These are phyloP conservation scores for Chironomus riparius DNA, from an alignment of 2,888 invertebrate species.

Conservation along the genomic window DNA sequence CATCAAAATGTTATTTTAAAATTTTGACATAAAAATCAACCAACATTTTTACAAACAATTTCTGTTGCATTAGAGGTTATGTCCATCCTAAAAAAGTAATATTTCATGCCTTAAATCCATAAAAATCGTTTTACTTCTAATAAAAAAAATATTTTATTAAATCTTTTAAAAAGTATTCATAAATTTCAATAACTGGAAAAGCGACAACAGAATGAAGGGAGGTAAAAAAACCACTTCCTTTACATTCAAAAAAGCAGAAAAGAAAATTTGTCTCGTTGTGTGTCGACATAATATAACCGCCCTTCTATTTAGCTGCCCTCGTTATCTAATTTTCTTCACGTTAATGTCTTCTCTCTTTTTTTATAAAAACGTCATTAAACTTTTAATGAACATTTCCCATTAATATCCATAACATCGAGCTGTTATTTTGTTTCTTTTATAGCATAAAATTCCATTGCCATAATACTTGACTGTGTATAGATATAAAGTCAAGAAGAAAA, in stretches of 20 bases:
- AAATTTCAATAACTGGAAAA: neutral
- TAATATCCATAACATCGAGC: slow-evolving; percentile 26
- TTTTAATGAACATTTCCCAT: slow-evolving; percentile 27
- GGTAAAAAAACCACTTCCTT: neutral
- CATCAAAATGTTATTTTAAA: too few species aligned
- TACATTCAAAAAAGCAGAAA: neutral
- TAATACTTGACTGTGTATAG: neutral
- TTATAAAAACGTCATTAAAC: slow-evolving; percentile 26
- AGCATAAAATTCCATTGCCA: neutral
- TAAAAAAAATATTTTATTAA: neutral
- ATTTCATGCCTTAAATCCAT: neutral
- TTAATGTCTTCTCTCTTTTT: slow-evolving; percentile 19
- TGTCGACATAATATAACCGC: neutral
- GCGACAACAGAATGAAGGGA: neutral
- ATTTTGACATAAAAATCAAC: too few species aligned
- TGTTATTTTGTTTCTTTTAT: slow-evolving; percentile 11
- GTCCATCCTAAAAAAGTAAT: too few species aligned
- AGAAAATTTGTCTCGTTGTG: neutral
- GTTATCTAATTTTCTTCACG: slow-evolving; percentile 7
- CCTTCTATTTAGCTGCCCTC: neutral
- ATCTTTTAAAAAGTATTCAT: neutral
- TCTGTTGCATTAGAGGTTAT: too few species aligned
- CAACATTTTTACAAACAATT: neutral
- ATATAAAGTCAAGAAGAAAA: too few species aligned
- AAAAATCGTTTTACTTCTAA: neutral